Conservation (phyloP, 2,888 invertebrate genomes). For the Sphaerophoria taeniata region DNA sequence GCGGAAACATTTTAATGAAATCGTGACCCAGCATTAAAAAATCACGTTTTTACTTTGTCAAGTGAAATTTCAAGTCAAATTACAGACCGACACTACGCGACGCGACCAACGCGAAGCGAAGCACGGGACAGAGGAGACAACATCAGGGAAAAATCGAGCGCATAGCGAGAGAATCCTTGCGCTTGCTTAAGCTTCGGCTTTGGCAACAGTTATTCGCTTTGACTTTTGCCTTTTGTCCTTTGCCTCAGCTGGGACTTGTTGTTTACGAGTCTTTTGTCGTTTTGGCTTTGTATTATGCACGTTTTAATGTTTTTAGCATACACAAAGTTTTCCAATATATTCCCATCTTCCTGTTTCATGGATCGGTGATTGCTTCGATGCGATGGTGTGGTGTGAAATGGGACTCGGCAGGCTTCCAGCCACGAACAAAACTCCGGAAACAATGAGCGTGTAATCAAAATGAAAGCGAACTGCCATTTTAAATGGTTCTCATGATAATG, state of each 20-base stretch:
- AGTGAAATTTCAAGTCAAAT: conserved; percentile 66
- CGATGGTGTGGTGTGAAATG: conserved; percentile 54
- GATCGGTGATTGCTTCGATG: neutral
- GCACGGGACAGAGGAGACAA: too few relatives aligned
- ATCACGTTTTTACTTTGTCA: conserved; percentile 72
- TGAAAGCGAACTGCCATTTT: conserved; percentile 42
- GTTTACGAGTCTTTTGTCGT: conserved; percentile 29
- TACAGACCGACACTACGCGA: conserved; percentile 15
- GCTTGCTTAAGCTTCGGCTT: neutral
- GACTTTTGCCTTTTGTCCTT: neutral
- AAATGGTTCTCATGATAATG: conserved; percentile 29
- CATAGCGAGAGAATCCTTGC: conserved; percentile 1
- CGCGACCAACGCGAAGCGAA: neutral
- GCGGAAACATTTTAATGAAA: conserved; percentile 72
- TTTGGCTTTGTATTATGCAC: conserved; percentile 26
- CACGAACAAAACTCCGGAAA: conserved; percentile 37
- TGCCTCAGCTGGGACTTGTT: conserved; percentile 9
- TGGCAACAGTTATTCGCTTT: neutral
- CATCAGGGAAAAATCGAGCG: neutral
- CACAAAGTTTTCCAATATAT: conserved; percentile 68
- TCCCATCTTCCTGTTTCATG: conserved; percentile 43
- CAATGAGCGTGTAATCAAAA: conserved; percentile 32
- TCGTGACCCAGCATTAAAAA: conserved; percentile 74
- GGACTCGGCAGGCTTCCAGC: conserved; percentile 43
- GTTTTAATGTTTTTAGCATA: conserved; percentile 38